phyloP scores from a whole-genome alignment of 2,113 vertebrate species.

The Heterotis niloticus region DNA sequence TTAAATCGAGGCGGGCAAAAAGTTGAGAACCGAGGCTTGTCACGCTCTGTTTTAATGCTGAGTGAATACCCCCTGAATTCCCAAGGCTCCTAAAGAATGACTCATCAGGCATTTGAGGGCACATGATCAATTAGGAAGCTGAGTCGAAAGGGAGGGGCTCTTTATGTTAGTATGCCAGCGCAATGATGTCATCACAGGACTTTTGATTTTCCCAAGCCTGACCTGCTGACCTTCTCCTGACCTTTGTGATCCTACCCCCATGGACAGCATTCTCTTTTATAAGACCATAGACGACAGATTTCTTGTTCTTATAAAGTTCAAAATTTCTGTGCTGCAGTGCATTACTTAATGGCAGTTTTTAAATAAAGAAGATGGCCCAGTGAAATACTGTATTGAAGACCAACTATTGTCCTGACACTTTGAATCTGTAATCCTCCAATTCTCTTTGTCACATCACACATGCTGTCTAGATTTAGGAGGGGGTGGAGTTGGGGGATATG shows the following conservation, averaged over 20 bases:
- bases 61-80: slow-evolving; percentile 26
- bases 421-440: neutral
- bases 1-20: no score
- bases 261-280: slow-evolving; percentile 45
- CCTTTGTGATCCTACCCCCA: slow-evolving; percentile 42
- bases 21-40: no score
- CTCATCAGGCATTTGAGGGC: slow-evolving; percentile 30
- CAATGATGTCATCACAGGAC: slow-evolving; percentile 53
- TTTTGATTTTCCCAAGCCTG: slow-evolving; percentile 44
- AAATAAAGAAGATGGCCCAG: no score
- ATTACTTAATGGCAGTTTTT: neutral
- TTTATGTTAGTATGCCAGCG: slow-evolving; percentile 50
- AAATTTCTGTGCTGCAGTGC: neutral
- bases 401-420: neutral
- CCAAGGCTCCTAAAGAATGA: slow-evolving; percentile 27
- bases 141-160: slow-evolving; percentile 17
- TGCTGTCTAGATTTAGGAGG: neutral
- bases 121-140: slow-evolving; percentile 1
- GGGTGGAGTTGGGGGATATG: slow-evolving; percentile 21
- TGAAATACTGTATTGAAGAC: no score
- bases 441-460: neutral
- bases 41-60: slow-evolving; percentile 7
- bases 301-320: neutral
- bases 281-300: neutral
- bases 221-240: slow-evolving; percentile 57